Base-by-base conservation (phyloP, 2,888 invertebrate genomes). In the Eupithecia tripunctaria region DNA sequence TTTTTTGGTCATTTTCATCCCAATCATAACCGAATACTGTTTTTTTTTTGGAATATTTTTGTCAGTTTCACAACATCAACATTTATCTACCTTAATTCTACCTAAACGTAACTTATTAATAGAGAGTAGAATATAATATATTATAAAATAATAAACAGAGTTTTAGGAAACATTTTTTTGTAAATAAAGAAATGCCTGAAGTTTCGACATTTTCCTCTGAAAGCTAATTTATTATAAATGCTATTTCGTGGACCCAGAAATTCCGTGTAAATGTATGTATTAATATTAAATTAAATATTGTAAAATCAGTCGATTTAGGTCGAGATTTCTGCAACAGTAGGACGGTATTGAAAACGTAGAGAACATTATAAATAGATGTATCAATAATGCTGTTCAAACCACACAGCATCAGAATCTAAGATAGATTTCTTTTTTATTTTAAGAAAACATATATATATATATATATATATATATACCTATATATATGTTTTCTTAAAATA, bases 181-280 rank as follows among this genome's bases (percentile, higher is more conserved):
- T 60, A 68, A 59, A 68, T 43, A 68, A 62, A 43, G 41, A 36
- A 14, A 38, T 64, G 63, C 21, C 3, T 18, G 12, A 12, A 12
- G 14, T 21, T 38, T 38, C 12, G 64, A 64, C 64, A 64, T 36
- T 21, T 21, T 21, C n/a, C 12, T 32, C 32, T 38, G 14, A 64
- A 25, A 64, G 60, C 29, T 29, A 60, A 60, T 56, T 56, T n/a
- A 15, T 27, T 43, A 56, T 25, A 73, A 83, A 83, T 84, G 84
- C 84, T 76, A 73, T 76, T 74, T 66, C 12, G 67, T 84, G 84
- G 84, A 84, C 84, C 83, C 83, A 72, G 68, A 67, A 63, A 43
- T 66, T 71, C 7, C 38, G 56, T 69, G 14, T 71, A 56, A 62
- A 75, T 69, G 72, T 62, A 64, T 36, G 21, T 60, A 66, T 5